Conservation (phyloP, 2,797 vertebrate genomes). For the Chelonia mydas region DNA sequence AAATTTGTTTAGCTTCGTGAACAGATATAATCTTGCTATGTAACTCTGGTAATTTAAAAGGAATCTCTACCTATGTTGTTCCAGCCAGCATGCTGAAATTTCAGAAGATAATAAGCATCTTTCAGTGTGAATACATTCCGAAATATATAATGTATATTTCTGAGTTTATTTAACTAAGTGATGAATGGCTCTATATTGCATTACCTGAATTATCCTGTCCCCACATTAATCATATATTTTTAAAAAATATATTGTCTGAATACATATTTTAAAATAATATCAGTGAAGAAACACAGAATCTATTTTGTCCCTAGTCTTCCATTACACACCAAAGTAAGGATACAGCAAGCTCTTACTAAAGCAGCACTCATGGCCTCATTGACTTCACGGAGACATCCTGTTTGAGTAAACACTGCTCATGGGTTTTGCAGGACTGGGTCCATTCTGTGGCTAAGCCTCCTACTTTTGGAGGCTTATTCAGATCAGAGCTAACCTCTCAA, state of each 20-base stretch:
- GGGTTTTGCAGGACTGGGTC: not conserved
- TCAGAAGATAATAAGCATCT: conserved; percentile 29
- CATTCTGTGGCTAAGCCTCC: not conserved
- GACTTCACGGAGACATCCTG: not conserved
- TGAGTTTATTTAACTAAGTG: not conserved
- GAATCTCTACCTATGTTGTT: not conserved
- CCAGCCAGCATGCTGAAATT: not conserved
- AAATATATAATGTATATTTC: not conserved
- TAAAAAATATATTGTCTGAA: not conserved
- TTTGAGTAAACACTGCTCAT: not conserved
- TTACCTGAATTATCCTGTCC: not conserved
- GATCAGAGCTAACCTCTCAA: not conserved
- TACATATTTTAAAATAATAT: not conserved
- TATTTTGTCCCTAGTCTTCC: not conserved
- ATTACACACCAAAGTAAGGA: not conserved
- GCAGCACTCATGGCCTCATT: not conserved
- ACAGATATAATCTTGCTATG: not conserved
- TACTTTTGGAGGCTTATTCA: not conserved
- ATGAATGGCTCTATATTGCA: not conserved
- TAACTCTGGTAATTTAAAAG: conserved; percentile 10
- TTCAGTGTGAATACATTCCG: not conserved
- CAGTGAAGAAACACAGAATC: not conserved
- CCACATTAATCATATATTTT: accelerated
- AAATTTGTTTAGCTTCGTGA: not conserved
- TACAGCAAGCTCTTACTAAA: accelerated